Evolutionary conservation across 2,797 vertebrate genomes (phyloP).

Genomic region (Acipenser ruthenus): DNA sequence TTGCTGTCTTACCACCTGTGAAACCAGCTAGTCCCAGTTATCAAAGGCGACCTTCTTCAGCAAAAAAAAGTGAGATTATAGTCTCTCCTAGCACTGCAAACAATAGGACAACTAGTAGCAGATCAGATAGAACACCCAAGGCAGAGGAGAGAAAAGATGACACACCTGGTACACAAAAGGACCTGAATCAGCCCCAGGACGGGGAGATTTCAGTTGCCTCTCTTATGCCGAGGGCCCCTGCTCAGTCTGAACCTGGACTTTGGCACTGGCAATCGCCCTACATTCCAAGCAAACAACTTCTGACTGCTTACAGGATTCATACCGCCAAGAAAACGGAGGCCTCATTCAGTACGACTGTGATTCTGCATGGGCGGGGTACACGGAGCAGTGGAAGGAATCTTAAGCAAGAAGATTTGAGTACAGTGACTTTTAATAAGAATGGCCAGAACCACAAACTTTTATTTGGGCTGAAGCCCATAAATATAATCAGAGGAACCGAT

Average conservation of each 20-base stretch:
- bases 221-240: constrained; percentile 1
- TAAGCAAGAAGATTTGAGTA: constrained; percentile 25
- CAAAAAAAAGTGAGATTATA: constrained; percentile 12
- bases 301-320: constrained; percentile 26
- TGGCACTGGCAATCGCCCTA: constrained; percentile 33
- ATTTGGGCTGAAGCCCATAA: constrained; percentile 18
- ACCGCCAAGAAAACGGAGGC: constrained; percentile 28
- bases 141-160: constrained; percentile 20
- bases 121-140: background rate
- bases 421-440: constrained; percentile 12
- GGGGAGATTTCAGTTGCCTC: constrained; percentile 11
- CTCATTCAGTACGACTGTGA: constrained; percentile 21
- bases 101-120: constrained; percentile 12
- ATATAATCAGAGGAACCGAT: constrained; percentile 11
- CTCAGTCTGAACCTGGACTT: background rate
- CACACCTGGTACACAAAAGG: constrained; percentile 9
- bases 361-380: constrained; percentile 16
- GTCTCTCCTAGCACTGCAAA: constrained; percentile 1
- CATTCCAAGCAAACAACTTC: constrained; percentile 27
- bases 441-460: constrained; percentile 16
- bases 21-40: constrained; percentile 21
- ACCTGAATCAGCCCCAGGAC: constrained; percentile 18
- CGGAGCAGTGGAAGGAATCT: constrained; percentile 32
- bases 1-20: constrained; percentile 54
- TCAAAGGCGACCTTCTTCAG: constrained; percentile 9